phyloP scores from a whole-genome alignment of 2,888 invertebrate genomes.

The Lottia gigantea region DNA sequence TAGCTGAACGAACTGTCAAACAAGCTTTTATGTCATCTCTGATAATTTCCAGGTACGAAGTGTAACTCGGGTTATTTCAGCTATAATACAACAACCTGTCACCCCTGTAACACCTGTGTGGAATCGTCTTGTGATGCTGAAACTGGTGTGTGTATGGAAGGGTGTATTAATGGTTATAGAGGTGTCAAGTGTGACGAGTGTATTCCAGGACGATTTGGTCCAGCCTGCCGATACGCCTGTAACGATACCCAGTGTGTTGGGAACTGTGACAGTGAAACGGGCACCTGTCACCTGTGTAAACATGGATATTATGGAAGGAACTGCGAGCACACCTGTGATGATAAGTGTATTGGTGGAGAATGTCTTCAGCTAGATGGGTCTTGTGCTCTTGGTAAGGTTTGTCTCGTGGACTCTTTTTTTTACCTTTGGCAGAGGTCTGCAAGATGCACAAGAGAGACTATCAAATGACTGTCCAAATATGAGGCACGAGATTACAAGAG shows the following conservation, averaged over 20 bases:
- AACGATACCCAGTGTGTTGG: not conserved
- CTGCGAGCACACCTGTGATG: not conserved
- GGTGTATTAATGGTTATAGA: not conserved
- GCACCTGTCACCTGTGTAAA: not conserved
- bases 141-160: not conserved
- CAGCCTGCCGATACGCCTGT: not conserved
- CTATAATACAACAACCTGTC: not conserved
- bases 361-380: not conserved
- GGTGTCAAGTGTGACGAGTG: not conserved
- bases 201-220: not conserved
- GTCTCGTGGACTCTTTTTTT: too few species aligned
- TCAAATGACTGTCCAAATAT: too few species aligned
- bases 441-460: too few species aligned
- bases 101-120: not conserved
- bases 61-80: not conserved
- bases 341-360: not conserved
- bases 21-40: too few species aligned
- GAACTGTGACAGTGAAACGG: slow-evolving; percentile 1
- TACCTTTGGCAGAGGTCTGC: too few species aligned
- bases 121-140: not conserved
- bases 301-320: not conserved
- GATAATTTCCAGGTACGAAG: not conserved
- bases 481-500: too few species aligned
- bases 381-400: not conserved
- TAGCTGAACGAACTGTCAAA: too few species aligned